Base-by-base conservation (phyloP, 2,797 vertebrate species). In the Enteromius fasciolatus region DNA sequence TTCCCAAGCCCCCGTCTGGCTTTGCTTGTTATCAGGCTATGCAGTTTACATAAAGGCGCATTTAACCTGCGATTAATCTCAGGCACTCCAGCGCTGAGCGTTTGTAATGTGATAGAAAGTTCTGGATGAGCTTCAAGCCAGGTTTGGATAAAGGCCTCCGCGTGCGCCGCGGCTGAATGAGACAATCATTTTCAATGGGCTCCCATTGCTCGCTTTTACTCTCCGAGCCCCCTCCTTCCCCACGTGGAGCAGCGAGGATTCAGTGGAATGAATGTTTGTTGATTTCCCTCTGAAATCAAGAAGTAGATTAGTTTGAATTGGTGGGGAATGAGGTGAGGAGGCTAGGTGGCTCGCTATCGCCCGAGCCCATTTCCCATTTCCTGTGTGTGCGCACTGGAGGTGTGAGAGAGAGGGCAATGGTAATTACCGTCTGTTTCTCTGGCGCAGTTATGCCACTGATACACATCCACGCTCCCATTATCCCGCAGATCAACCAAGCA, bases 381-480 rank as follows among this genome's bases (percentile, higher is more conserved):
- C 86, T 85, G 83, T 83, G 82, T 75, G 84, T 57, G 72, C 46
- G 5, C 73, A 54, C 70, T 76, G 66, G 78, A 83, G 83, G 75
- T 79, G 82, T 25, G 82, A 76, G 84, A 83, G 82, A 83, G 84
- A 87, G 86, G 87, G 86, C 86, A 86, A 77, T 83, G 78, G 83
- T 89, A 88, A 85, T 88, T 91, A 89, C 87, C 88, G 89, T 90
- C 90, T 88, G 90, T 89, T 92, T 88, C 84, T 87, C 84, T 89
- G 82, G 15, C 82, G 50, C 78, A 76, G 77, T 85, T 73, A 72
- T 81, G 63, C 78, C 61, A 36, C 86, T 87, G 86, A 78, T 68
- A 78, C 64, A 82, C 76, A 82, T 81, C 76, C 84, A 85, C 80
- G 61, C 86, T 87, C 59, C 17, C n/a, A 50, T 88, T 78, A 83